These are phyloP conservation scores for Sarcophaga carnaria DNA, from an alignment of 2,888 invertebrate species.

Conservation along the genomic window DNA sequence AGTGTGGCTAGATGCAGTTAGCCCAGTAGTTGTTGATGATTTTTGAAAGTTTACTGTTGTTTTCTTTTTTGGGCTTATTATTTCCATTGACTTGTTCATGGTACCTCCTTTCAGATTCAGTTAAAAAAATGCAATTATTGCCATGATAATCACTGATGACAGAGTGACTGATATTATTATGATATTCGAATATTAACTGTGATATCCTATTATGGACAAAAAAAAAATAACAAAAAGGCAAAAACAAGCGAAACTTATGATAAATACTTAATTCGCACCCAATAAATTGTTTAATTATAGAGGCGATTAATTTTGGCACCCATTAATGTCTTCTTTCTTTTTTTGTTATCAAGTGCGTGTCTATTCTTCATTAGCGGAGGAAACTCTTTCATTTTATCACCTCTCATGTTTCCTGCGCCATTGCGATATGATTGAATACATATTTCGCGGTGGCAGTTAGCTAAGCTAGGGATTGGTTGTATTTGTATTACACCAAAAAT, in stretches of 20 bases:
- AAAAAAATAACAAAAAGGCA: background rate
- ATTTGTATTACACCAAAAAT: too few relatives aligned
- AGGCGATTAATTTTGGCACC: constrained; percentile 36
- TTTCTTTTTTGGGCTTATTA: too few relatives aligned
- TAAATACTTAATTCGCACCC: constrained; percentile 29
- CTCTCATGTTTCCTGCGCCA: background rate
- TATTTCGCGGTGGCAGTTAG: background rate
- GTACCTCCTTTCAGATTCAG: too few relatives aligned
- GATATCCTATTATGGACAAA: background rate
- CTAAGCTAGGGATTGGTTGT: background rate
- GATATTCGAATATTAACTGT: background rate
- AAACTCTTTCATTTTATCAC: constrained; percentile 6
- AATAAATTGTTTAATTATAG: constrained; percentile 37
- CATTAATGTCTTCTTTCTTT: background rate
- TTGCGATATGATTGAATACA: constrained; percentile 38
- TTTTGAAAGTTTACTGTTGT: too few relatives aligned
- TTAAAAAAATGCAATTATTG: too few relatives aligned
- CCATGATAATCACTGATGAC: too few relatives aligned
- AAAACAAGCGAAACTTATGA: background rate
- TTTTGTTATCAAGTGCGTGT: constrained; percentile 23
- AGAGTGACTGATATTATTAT: too few relatives aligned
- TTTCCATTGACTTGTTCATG: too few relatives aligned
- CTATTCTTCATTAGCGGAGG: constrained; percentile 23
- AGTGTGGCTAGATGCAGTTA: too few relatives aligned
- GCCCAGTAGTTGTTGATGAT: too few relatives aligned